Evolutionary conservation across 1,140 invertebrate genomes (phyloP).

Genomic region (Neodiprion fabricii): DNA sequence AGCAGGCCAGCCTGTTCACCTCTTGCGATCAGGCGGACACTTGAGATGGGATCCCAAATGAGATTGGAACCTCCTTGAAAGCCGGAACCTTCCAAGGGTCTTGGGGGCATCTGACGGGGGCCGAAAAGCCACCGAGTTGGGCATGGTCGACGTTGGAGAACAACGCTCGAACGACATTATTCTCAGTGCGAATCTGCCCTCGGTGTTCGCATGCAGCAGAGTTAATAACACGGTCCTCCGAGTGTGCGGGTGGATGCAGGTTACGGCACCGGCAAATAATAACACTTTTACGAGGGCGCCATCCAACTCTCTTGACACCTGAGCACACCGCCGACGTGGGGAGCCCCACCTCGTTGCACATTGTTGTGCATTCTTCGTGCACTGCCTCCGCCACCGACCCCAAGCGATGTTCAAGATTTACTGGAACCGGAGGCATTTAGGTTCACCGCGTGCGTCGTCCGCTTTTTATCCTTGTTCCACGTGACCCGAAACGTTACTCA

Average conservation of each 20-base stretch:
- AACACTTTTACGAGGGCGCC: slow-evolving; percentile 4
- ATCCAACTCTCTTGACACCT: slow-evolving; percentile 7
- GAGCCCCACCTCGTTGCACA: background rate
- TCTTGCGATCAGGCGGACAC: background rate
- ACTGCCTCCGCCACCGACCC: background rate
- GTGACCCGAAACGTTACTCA: too few relatives aligned
- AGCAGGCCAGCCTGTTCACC: background rate
- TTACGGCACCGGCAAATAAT: background rate
- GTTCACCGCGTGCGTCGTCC: too few relatives aligned
- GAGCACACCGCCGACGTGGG: slow-evolving; percentile 3
- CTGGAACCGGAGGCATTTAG: too few relatives aligned
- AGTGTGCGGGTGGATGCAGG: background rate
- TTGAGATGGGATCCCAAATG: background rate
- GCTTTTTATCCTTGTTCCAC: too few relatives aligned
- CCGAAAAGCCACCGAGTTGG: background rate
- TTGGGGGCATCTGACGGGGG: background rate
- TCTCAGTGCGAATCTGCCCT: background rate
- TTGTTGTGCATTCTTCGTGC: slow-evolving; percentile 3
- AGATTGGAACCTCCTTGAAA: background rate
- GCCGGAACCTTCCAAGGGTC: background rate
- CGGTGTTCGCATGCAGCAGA: background rate
- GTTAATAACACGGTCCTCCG: slow-evolving; percentile 4
- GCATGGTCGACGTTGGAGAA: background rate
- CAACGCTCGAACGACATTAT: background rate
- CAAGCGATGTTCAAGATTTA: background rate